Base-by-base conservation (phyloP, 2,888 invertebrate genomes). In the Acleris holmiana region DNA sequence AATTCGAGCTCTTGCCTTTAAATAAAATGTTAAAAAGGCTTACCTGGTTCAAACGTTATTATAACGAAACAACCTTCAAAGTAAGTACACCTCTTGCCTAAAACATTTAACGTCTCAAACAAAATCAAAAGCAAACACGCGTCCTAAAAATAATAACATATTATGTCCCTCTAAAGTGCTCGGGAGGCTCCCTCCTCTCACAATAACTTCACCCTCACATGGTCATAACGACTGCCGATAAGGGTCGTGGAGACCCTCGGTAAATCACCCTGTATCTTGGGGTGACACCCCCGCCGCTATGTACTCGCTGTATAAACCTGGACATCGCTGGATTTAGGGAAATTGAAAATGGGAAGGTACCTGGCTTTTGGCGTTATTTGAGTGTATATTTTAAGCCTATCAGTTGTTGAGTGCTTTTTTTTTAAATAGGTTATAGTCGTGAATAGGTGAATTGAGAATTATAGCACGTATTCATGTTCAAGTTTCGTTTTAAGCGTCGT, bases 141-240 rank as follows among this genome's bases (percentile, higher is more conserved):
- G 76, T 76, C 75, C 71, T 79, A 80, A 86, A 85, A 87, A 89
- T 88, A 88, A 89, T 88, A 90, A 89, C 88, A 90, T 85, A 86
- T 89, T 86, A 89, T 87, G 88, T 89, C 89, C 87, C 84, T 85
- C 81, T 79, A 80, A 84, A 86, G 87, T 82, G 82, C 80, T 80
- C 74, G 75, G 76, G 79, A 76, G 80, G 21, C 61, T 66, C 70
- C 70, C 75, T 74, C 75, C 79, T 73, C 73, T 68, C 73, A 86
- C 86, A 85, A 86, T 88, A 87, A 85, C 87, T 84, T 82, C 88
- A 83, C 90, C 90, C 91, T 92, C 91, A 92, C 91, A 92, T 92
- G 92, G 92, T 92, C 92, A 92, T 91, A 91, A 91, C 91, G 90
- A 88, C 87, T 78, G 84, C 80, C 84, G 91, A 91, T 91, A 92